phyloP scores from a whole-genome alignment of 1,140 invertebrate genomes.

The Schlechtendalia chinensis region DNA sequence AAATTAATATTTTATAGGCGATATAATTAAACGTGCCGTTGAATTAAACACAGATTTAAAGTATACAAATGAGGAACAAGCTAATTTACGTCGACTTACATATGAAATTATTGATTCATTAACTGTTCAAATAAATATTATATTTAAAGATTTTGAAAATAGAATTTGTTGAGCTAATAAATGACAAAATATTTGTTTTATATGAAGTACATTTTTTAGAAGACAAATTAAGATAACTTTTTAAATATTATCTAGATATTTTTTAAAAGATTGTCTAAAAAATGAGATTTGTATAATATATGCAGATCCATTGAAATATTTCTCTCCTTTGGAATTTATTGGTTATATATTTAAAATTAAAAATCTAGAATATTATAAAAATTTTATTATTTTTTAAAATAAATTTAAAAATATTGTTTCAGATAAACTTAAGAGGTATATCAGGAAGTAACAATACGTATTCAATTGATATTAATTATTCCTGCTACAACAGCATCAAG shows the following conservation, averaged over 20 bases:
- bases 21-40: background rate
- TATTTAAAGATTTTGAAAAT: conserved; percentile 16
- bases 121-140: conserved; percentile 12
- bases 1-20: background rate
- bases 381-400: background rate
- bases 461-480: conserved; percentile 15
- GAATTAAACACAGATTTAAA: conserved; percentile 3
- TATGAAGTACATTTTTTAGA: background rate
- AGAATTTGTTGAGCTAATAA: conserved; percentile 27
- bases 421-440: conserved; percentile 6
- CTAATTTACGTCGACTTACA: background rate
- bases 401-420: background rate
- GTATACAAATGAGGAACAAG: background rate
- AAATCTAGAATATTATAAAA: background rate
- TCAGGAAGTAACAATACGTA: conserved; percentile 1
- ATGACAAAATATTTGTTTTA: conserved; percentile 8
- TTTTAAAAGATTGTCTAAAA: conserved; percentile 3
- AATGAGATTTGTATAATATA: background rate
- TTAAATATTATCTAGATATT: background rate
- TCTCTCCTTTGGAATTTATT: no score
- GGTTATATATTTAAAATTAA: background rate
- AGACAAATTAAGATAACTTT: background rate
- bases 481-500: background rate
- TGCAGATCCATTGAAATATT: no score
- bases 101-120: conserved; percentile 20